Base-by-base conservation (phyloP, 64 coral and sea anemone species). In the Montipora capricornis region DNA sequence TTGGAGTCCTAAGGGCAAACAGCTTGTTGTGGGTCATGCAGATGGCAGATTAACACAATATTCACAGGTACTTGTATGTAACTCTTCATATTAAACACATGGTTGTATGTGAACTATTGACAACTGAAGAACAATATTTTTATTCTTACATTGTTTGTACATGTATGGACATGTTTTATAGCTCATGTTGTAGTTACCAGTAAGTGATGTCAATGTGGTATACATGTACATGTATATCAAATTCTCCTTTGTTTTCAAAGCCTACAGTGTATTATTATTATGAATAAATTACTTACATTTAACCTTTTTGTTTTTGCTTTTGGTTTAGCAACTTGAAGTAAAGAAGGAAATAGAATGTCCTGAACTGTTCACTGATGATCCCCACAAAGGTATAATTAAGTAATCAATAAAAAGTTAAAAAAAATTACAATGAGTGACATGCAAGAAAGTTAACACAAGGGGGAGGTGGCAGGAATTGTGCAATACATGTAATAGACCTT, bases 1-100 rank as follows among this genome's bases (percentile, higher is more conserved):
- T 70, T 99, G 98, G 98, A 99, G 98, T 84, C 98, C 98, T 49
- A 99, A 96, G 78, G 98, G 98, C n/a, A 99, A 96, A 47, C 98
- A 96, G 73, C 91, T 99, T 66, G 98, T 99, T 8, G 94, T 81
- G 11, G 98, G 98, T 4, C 95, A 92, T 46, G 91, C 22, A 74
- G 88, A 94, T 96, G 98, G 98, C 26, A 79, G 78, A 13, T 55
- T 99, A 71, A 94, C 92, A 17, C 98, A 99, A 48, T 92, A 90
- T 71, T 76, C 80, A 59, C 92, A 90, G 55, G 98, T 95, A 91
- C 61, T 77, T 64, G 61, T 4, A 14, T 7, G 9, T 64, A 64
- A 57, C 11, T 57, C 53, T 8, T 6, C 11, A 8, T 57, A 57
- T 8, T 57, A 57, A 37, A 37, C 37, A 37, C 37, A 37, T 37